Percentiles rank a stretch among this genome's conserved stretches.
Conservation (phyloP, 1,140 invertebrate genomes). For the Lithobius niger region DNA sequence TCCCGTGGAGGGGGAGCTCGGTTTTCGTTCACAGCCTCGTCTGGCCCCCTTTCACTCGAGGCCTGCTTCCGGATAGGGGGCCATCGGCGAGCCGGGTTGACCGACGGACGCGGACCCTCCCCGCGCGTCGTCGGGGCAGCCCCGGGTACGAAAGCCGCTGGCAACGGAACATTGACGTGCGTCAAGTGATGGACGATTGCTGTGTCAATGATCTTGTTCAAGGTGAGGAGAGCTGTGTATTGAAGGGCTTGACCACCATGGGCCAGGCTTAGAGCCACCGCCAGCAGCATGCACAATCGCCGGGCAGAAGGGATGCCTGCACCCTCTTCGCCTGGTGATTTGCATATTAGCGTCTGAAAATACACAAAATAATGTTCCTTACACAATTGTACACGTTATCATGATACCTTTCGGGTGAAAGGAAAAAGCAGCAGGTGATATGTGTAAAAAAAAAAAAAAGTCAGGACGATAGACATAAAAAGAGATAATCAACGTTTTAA, state of each 20-base stretch:
- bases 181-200: conserved; percentile 26
- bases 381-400: too few species aligned
- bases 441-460: too few species aligned
- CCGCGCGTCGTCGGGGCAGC: conserved; percentile 1
- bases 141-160: conserved; percentile 10
- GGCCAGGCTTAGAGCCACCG: conserved; percentile 37
- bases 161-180: background rate
- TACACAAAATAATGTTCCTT: too few species aligned
- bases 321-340: too few species aligned
- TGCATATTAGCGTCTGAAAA: too few species aligned
- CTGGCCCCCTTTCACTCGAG: conserved; percentile 1
- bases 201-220: conserved; percentile 46
- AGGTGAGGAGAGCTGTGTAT: conserved; percentile 42
- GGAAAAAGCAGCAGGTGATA: too few species aligned
- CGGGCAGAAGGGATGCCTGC: too few species aligned
- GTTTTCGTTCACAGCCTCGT: background rate
- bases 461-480: too few species aligned
- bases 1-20: background rate
- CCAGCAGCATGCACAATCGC: conserved; percentile 37
- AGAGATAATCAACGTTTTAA: too few species aligned
- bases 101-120: conserved; percentile 2
- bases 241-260: conserved; percentile 44
- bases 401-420: too few species aligned
- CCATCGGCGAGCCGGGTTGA: conserved; percentile 14
- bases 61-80: conserved; percentile 1